Evolutionary conservation across 1,140 invertebrate species (phyloP).

Genomic region (Euura saliciscinereae): DNA sequence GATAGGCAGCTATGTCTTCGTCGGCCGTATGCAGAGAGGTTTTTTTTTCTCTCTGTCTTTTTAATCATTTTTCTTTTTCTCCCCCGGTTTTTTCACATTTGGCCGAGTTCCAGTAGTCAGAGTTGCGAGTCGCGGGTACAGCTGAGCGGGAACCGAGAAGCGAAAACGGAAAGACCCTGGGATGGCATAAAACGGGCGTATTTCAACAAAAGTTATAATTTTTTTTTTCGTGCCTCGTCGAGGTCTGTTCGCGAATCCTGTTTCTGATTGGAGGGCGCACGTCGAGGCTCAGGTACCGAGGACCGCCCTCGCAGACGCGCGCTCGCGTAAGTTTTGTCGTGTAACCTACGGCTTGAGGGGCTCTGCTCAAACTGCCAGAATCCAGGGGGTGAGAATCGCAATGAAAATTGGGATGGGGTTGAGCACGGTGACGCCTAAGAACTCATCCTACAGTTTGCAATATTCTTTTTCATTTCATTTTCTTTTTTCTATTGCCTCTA

Average conservation of each 20-base stretch:
- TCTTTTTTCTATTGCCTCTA: too few relatives aligned
- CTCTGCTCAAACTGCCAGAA: too few relatives aligned
- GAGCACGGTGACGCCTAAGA: too few relatives aligned
- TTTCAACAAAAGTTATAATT: slow-evolving; percentile 42
- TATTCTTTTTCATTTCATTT: too few relatives aligned
- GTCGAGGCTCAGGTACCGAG: not conserved
- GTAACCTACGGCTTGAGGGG: too few relatives aligned
- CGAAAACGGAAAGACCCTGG: too few relatives aligned
- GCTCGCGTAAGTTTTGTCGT: slow-evolving; percentile 5
- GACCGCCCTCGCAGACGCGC: not conserved
- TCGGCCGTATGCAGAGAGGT: slow-evolving; percentile 15
- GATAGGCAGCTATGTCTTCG: slow-evolving; percentile 14
- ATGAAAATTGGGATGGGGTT: too few relatives aligned
- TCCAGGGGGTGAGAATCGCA: too few relatives aligned
- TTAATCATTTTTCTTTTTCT: slow-evolving; percentile 5
- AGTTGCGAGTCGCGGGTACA: too few relatives aligned
- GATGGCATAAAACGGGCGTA: slow-evolving; percentile 20
- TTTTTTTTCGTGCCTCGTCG: slow-evolving; percentile 36
- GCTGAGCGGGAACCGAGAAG: too few relatives aligned
- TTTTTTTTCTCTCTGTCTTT: slow-evolving; percentile 2
- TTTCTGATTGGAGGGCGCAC: not conserved
- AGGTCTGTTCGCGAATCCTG: slow-evolving; percentile 8
- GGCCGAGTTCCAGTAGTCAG: too few relatives aligned
- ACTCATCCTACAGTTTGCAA: too few relatives aligned
- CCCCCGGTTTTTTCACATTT: slow-evolving; percentile 5